Base-by-base conservation (phyloP, 2,113 vertebrate genomes). In the Calidris pygmaea region DNA sequence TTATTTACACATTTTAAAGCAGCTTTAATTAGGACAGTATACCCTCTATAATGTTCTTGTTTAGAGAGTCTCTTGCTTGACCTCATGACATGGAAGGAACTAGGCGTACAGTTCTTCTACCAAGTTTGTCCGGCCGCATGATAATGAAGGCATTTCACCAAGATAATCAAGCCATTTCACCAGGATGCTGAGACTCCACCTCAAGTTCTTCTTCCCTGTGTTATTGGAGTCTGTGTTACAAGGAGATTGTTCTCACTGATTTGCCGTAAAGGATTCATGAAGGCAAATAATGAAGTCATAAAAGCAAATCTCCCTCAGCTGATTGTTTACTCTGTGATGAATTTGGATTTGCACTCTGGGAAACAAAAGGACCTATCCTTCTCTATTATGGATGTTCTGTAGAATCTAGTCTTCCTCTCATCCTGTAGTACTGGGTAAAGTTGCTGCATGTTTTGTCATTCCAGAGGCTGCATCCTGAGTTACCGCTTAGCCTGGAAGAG, bases 401-500 rank as follows among this genome's bases (percentile, higher is more conserved):
- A 56, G 47, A 66, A 53, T 70, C 14, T 35, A 50, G 52, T 65
- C 30, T 79, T 86, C 27, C 30, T 70, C 24, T 81, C 39, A 43
- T 29, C 30, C 50, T 80, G 7, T 20, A 41, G 37, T 59, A 41
- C 18, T 18, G 30, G 24, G 14, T 84, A 22, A 94, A 84, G 50
- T 24, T 67, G 29, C 37, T 52, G n/a, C 39, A 30, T 92, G 48
- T 29, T 53, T 95, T 95, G 26, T 68, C 67, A 11, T 98, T 98
- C 30, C 97, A 98, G 98, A 98, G 97, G 37, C 97, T 98, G 74
- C 96, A 98, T 48, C 65, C 97, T 56, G 98, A 99, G 93, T 95
- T 99, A 53, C 98, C 99, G 15, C 98, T 99, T 67, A 99, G 98
- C 71, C 97, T 98, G 13, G 98, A 99, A 37, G 99, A 99, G 13